phyloP scores from a whole-genome alignment of 2,113 vertebrate species.

The Erinaceus europaeus region DNA sequence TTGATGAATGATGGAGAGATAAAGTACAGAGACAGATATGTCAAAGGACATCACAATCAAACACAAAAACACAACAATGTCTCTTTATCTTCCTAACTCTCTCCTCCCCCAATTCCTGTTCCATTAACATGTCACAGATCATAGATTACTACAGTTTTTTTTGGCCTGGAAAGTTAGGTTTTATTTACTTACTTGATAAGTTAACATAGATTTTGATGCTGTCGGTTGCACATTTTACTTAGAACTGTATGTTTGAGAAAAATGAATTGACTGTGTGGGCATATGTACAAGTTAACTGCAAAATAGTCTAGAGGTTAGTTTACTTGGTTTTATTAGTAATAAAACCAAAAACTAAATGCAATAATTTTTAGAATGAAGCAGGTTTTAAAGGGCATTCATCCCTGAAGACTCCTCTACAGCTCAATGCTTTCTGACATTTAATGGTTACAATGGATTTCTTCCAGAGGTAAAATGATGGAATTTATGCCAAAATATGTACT shows the following conservation, averaged over 20 bases:
- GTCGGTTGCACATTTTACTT: neutral
- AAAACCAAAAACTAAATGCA: neutral
- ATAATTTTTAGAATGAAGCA: neutral
- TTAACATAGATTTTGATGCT: neutral
- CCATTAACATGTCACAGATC: neutral
- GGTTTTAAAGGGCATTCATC: neutral
- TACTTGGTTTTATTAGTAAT: neutral
- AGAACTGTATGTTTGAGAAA: constrained; percentile 1
- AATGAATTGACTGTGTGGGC: neutral
- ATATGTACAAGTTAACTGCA: neutral
- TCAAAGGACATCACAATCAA: neutral
- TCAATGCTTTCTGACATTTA: neutral
- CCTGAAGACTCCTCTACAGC: neutral
- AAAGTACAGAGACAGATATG: neutral
- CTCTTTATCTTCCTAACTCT: neutral
- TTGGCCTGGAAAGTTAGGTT: neutral
- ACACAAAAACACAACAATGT: neutral
- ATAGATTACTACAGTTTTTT: neutral
- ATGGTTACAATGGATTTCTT: neutral
- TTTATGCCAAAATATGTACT: neutral
- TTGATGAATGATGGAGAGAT: neutral
- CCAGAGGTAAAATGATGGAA: neutral
- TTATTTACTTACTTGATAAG: neutral
- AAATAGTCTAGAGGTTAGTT: neutral
- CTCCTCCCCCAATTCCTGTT: neutral